Evolutionary conservation across 2,888 invertebrate species (phyloP).

Genomic region (Caenorhabditis imperialis): DNA sequence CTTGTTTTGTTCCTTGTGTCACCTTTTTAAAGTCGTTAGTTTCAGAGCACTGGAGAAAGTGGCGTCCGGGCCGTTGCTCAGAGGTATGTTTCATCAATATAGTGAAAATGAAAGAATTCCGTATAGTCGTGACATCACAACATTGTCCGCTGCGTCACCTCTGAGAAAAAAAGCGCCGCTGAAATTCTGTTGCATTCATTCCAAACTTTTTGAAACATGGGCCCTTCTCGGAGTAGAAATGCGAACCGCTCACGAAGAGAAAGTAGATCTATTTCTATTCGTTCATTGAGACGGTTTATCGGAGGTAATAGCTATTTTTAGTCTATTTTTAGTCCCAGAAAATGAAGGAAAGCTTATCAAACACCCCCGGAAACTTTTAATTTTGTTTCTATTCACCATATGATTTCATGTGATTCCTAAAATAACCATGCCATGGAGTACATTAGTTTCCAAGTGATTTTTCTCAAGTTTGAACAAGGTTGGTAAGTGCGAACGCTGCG

Average conservation of each 20-base stretch:
- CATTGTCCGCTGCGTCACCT: too few species aligned
- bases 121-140: background rate
- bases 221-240: conserved; percentile 7
- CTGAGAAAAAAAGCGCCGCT: too few species aligned
- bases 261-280: conserved; percentile 26
- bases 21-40: background rate
- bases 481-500: too few species aligned
- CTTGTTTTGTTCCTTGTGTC: background rate
- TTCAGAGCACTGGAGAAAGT: conserved; percentile 65
- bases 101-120: background rate
- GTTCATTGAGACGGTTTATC: conserved; percentile 35
- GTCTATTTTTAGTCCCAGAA: conserved; percentile 29
- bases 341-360: too few species aligned
- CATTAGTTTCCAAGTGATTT: too few species aligned
- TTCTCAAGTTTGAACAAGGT: too few species aligned
- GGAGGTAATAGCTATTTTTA: conserved; percentile 33
- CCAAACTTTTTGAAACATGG: too few species aligned
- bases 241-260: conserved; percentile 1
- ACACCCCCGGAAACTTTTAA: conserved; percentile 12
- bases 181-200: too few species aligned
- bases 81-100: conserved; percentile 48
- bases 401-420: too few species aligned
- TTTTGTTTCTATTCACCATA: too few species aligned
- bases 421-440: too few species aligned
- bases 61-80: conserved; percentile 54